These are phyloP conservation scores for Perdix hodgsoniae DNA, from an alignment of 2,797 vertebrate genomes.

Conservation along the genomic window DNA sequence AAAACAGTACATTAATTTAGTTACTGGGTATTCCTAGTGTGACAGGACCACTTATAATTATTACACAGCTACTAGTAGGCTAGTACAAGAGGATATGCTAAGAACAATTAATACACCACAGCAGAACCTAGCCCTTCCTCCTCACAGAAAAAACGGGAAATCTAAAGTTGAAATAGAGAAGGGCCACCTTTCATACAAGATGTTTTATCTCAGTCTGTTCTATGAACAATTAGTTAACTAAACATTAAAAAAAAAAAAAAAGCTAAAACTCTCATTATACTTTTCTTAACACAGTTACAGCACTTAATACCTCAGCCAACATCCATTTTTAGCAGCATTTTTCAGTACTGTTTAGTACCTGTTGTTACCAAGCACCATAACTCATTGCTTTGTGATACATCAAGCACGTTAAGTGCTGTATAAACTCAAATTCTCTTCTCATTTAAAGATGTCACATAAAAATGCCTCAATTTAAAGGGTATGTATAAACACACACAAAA, in stretches of 20 bases:
- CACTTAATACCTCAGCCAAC: neutral
- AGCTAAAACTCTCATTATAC: neutral
- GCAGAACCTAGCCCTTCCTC: neutral
- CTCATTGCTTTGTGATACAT: neutral
- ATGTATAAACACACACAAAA: neutral
- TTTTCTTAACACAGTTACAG: neutral
- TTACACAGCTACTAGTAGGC: neutral
- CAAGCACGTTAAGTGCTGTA: neutral
- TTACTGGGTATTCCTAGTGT: neutral
- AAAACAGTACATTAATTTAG: neutral
- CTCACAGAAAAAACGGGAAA: neutral
- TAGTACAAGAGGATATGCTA: neutral
- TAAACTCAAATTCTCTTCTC: neutral
- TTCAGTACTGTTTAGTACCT: neutral
- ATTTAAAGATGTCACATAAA: slow-evolving; percentile 22
- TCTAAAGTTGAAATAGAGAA: neutral
- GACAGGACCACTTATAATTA: rapidly evolving
- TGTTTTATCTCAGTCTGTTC: neutral
- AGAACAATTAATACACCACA: neutral
- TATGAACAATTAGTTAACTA: neutral
- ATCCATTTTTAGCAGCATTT: neutral
- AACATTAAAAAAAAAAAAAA: neutral
- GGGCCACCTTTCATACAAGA: neutral
- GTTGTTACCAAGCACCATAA: neutral
- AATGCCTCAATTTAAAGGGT: neutral